These are phyloP conservation scores for Acanthisitta chloris DNA, from an alignment of 2,113 vertebrate species.

Conservation along the genomic window DNA sequence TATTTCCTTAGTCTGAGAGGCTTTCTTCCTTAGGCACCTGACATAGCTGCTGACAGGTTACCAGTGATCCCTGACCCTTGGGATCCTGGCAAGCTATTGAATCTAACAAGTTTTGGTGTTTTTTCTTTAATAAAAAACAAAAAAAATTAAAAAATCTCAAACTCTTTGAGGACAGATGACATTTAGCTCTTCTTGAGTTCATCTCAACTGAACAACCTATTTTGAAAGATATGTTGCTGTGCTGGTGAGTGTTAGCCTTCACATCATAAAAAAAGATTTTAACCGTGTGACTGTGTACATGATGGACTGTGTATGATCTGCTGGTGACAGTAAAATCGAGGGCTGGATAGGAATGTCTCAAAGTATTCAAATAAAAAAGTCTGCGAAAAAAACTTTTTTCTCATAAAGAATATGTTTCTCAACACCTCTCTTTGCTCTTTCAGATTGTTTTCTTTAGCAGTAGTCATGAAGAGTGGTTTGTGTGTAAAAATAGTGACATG, in stretches of 20 bases:
- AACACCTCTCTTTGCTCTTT: not conserved
- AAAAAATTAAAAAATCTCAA: not conserved
- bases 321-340: not conserved
- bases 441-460: not conserved
- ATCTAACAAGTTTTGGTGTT: not conserved
- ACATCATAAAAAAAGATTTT: not conserved
- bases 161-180: not conserved
- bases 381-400: not conserved
- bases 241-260: not conserved
- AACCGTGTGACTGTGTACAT: accelerated
- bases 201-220: not conserved
- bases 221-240: not conserved
- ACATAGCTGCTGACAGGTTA: accelerated
- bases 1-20: not conserved
- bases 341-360: not conserved
- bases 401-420: not conserved
- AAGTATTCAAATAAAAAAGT: not conserved
- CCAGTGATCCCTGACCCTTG: not conserved
- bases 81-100: not conserved
- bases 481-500: not conserved
- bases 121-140: not conserved
- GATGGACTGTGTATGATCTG: not conserved
- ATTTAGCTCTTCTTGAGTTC: not conserved
- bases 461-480: not conserved
- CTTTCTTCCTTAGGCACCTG: not conserved